Evolutionary conservation across 2,888 invertebrate genomes (phyloP).

Genomic region (Trichopoda pennipes): DNA sequence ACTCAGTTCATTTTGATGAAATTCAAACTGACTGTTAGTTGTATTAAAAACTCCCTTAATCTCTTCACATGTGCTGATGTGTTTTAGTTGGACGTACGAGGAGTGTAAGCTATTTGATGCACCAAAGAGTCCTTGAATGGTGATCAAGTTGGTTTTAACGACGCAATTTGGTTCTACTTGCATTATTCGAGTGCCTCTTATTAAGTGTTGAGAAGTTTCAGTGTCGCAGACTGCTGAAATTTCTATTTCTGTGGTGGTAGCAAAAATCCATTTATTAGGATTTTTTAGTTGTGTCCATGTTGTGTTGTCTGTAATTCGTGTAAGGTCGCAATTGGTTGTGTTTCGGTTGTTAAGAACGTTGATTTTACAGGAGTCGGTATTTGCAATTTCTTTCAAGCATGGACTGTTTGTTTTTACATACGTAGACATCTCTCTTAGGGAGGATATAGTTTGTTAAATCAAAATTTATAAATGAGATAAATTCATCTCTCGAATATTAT

Average conservation of each 20-base stretch:
- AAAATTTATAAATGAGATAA: not conserved
- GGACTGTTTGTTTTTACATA: not conserved
- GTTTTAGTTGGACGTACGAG: not conserved
- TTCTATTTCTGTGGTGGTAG: too few relatives aligned
- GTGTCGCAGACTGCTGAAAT: too few relatives aligned
- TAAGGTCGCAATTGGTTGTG: too few relatives aligned
- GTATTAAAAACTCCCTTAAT: not conserved
- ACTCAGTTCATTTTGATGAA: conserved; percentile 1
- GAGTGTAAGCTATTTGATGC: conserved; percentile 4
- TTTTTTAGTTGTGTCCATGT: too few relatives aligned
- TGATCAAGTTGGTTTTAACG: not conserved
- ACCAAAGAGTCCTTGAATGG: conserved; percentile 3
- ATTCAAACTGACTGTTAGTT: not conserved
- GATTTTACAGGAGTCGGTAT: not conserved
- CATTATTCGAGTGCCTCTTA: too few relatives aligned
- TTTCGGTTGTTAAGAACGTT: too few relatives aligned
- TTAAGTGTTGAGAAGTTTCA: too few relatives aligned
- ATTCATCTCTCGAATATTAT: not conserved
- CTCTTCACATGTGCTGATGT: not conserved
- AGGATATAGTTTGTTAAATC: not conserved
- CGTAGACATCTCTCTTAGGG: not conserved
- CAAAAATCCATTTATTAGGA: too few relatives aligned
- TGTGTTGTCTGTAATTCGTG: too few relatives aligned
- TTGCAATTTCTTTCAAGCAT: not conserved
- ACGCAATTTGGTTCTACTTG: too few relatives aligned